Evolutionary conservation across 2,797 vertebrate genomes (phyloP), one percentile per base, ranked within the genome.

Genomic region (Acipenser transmontanus): DNA sequence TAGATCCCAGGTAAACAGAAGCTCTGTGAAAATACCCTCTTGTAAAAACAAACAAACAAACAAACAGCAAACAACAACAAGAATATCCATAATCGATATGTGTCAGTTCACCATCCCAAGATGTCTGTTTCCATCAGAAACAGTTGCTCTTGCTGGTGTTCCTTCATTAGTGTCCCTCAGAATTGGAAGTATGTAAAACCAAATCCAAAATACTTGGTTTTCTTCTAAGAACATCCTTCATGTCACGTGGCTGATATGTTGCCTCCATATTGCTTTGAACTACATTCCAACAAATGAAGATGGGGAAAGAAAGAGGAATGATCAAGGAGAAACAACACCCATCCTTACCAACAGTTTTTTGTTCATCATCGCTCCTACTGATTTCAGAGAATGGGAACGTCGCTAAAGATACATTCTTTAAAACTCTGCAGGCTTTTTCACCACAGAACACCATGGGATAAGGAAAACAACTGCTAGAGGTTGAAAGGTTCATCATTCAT

Each of bases 261-360:
- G 64, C 65, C 62, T 66, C 65, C 68, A 62, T 64, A 60, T 71
- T 65, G 67, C 51, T 67, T 71, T 48, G 34, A 64, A 66, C 62
- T 64, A 50, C 62, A 60, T 65, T 54, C 72, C 70, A 50, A 56
- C 66, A 20, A 5, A 6, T 7, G n/a, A 51, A 62, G 49, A 52
- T 17, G 12, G 56, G 66, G 70, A 49, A 17, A 12, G 10, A 4
- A 34, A 56, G 49, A 62, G 47, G 64, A n/a, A 50, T 60, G 54
- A 56, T 12, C 11, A 47, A 51, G 17, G 48, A 50, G 57, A 63
- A 10, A 8, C 7, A 14, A 47, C 10, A 6, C 17, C 9, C 13
- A 52, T 17, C 9, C 14, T 14, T n/a, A 17, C 6, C 14, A 49
- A 57, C 48, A 49, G 7, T 48, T 65, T 59, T 64, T 47, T 60